Conservation (phyloP, 2,113 vertebrate genomes). For the Phylloscopus trochiloides region DNA sequence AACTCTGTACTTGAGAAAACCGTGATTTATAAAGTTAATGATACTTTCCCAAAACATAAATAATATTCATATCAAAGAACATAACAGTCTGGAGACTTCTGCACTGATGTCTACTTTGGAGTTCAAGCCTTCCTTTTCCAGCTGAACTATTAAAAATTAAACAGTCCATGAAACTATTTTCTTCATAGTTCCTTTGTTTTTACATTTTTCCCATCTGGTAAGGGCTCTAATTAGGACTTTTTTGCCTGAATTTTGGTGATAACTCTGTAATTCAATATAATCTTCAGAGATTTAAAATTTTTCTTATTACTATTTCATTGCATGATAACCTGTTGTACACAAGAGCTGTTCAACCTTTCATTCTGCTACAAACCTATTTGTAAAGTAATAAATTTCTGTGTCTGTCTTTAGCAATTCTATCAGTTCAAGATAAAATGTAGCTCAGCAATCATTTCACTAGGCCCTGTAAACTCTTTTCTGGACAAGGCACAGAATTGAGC, state of each 20-base stretch:
- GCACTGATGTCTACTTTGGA: neutral
- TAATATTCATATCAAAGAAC: neutral
- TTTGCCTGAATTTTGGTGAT: neutral
- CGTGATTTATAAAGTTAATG: neutral
- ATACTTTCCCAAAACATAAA: neutral
- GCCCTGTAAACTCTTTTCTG: neutral
- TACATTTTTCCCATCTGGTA: neutral
- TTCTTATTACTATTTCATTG: neutral
- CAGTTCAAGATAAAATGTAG: neutral
- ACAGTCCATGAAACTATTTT: neutral
- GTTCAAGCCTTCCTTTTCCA: neutral
- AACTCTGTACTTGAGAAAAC: neutral
- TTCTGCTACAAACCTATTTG: neutral
- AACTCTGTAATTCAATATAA: neutral
- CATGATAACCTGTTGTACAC: neutral
- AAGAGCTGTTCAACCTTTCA: neutral
- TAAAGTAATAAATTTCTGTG: neutral
- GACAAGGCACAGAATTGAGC: neutral
- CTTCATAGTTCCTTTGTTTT: neutral
- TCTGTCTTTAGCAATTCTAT: neutral
- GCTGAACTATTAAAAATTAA: neutral
- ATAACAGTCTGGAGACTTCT: neutral
- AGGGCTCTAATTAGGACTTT: neutral
- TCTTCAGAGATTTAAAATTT: neutral
- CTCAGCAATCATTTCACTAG: neutral